Evolutionary conservation across 2,797 vertebrate genomes (phyloP).

Genomic region (Neoniphon sammara): DNA sequence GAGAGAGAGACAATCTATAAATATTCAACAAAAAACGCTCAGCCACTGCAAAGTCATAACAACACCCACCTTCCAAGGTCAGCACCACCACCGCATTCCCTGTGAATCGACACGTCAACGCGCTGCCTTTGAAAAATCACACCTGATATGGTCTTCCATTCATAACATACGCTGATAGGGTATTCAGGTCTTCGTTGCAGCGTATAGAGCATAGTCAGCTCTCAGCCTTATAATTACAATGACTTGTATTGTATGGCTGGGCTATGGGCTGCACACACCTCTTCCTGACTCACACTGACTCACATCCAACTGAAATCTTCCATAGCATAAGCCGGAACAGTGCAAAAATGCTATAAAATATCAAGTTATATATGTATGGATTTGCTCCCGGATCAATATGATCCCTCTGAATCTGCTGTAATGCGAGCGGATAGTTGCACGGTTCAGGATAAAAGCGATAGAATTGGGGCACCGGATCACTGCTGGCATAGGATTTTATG

Average conservation of each 20-base stretch:
- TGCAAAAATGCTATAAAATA: background rate
- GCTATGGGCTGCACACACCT: background rate
- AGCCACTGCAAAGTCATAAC: constrained; percentile 67
- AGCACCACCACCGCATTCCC: constrained; percentile 28
- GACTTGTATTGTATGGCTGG: background rate
- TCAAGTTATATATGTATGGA: constrained; percentile 22
- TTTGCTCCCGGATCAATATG: constrained; percentile 25
- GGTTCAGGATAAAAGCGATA: constrained; percentile 49
- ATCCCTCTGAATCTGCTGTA: constrained; percentile 39
- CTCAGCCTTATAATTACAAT: constrained; percentile 9
- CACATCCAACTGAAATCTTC: background rate
- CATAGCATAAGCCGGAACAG: background rate
- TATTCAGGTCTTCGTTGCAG: constrained; percentile 14
- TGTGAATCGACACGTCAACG: constrained; percentile 43
- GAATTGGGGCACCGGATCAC: constrained; percentile 66
- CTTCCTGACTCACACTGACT: background rate
- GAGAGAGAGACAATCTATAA: constrained; percentile 53
- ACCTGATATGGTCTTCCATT: constrained; percentile 18
- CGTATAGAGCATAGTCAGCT: background rate
- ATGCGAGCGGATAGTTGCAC: constrained; percentile 17
- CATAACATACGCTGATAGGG: constrained; percentile 11
- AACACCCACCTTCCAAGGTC: constrained; percentile 63
- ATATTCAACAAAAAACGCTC: constrained; percentile 71
- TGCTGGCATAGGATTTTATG: constrained; percentile 48
- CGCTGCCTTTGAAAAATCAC: constrained; percentile 13